Evolutionary conservation across 2,797 vertebrate genomes (phyloP).

Genomic region (Melanotaenia boesemani): DNA sequence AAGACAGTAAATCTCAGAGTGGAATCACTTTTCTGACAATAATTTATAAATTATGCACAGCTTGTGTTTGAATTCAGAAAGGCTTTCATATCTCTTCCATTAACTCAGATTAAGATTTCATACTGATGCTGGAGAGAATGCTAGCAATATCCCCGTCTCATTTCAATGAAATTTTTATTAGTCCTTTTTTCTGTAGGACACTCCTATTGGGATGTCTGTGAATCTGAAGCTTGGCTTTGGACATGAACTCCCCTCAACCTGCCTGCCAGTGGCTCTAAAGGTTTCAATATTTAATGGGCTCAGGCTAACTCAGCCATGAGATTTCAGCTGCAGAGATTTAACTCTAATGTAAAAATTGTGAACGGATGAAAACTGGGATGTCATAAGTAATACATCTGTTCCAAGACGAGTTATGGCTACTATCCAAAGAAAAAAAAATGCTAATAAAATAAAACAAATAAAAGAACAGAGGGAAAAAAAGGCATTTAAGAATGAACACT

Average conservation of each 20-base stretch:
- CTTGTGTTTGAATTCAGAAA: slow-evolving; percentile 99
- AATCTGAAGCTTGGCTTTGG: slow-evolving; percentile 98
- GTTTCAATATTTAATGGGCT: slow-evolving; percentile 99
- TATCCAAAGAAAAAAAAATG: slow-evolving; percentile 76
- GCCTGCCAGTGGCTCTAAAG: slow-evolving; percentile 95
- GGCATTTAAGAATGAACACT: slow-evolving; percentile 93
- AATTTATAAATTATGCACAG: slow-evolving; percentile 99
- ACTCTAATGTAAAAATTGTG: slow-evolving; percentile 99
- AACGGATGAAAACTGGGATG: slow-evolving; percentile 98
- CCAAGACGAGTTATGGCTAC: slow-evolving; percentile 88
- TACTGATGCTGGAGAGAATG: slow-evolving; percentile 98
- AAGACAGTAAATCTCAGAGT: slow-evolving; percentile 95
- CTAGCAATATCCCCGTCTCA: slow-evolving; percentile 99
- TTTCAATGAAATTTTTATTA: slow-evolving; percentile 99
- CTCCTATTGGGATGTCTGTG: slow-evolving; percentile 99
- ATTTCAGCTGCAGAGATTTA: slow-evolving; percentile 99
- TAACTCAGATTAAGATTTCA: slow-evolving; percentile 99
- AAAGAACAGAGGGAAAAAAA: slow-evolving; percentile 83
- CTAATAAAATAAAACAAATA: slow-evolving; percentile 87
- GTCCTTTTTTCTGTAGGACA: slow-evolving; percentile 97
- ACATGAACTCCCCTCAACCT: slow-evolving; percentile 99
- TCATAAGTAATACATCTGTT: slow-evolving; percentile 99
- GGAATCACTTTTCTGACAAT: slow-evolving; percentile 99
- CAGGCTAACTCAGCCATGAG: slow-evolving; percentile 98
- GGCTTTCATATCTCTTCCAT: slow-evolving; percentile 99